Evolutionary conservation across 1,140 invertebrate genomes (phyloP).

Genomic region (Trachymyrmex cornetzi): DNA sequence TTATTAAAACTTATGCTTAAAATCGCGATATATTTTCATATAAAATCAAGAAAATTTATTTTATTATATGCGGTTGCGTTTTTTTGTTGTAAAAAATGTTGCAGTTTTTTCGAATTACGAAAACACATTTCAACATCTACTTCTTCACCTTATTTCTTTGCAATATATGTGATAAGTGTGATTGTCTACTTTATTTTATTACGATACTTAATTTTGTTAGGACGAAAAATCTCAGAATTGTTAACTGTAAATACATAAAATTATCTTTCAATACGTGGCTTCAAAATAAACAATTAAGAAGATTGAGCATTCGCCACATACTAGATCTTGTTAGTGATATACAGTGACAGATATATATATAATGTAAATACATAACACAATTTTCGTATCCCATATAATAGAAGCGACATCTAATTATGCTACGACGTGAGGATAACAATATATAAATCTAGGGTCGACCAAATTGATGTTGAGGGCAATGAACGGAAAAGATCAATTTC

Average conservation of each 20-base stretch:
- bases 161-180: constrained; percentile 16
- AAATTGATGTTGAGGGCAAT: constrained; percentile 15
- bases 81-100: constrained; percentile 16
- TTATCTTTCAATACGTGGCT: too few species aligned
- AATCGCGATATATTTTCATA: constrained; percentile 10
- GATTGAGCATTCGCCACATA: too few species aligned
- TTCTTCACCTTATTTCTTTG: background rate
- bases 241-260: background rate
- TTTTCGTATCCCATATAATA: background rate
- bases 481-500: constrained; percentile 19
- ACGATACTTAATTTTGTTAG: too few species aligned
- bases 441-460: background rate
- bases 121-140: background rate
- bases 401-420: background rate
- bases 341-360: too few species aligned
- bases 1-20: background rate
- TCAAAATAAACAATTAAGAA: too few species aligned
- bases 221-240: background rate
- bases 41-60: constrained; percentile 22
- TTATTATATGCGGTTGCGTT: background rate
- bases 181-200: background rate
- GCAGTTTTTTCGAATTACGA: background rate
- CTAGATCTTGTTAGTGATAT: too few species aligned
- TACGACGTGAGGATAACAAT: background rate
- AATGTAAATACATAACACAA: constrained; percentile 3